These are phyloP conservation scores for Microplitis demolitor DNA, from an alignment of 1,140 invertebrate genomes.

Conservation along the genomic window DNA sequence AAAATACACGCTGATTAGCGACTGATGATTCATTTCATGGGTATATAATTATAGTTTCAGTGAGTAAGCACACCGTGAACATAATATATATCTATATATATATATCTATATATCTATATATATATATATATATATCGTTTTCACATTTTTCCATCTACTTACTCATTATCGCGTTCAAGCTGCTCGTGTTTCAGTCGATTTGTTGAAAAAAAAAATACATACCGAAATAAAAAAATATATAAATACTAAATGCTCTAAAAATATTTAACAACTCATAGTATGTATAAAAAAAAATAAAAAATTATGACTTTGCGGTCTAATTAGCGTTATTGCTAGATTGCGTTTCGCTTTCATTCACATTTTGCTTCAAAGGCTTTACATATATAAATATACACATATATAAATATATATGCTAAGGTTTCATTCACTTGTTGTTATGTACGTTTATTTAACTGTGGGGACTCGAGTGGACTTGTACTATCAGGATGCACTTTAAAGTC, in stretches of 20 bases:
- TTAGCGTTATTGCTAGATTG: slow-evolving; percentile 16
- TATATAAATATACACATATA: neutral
- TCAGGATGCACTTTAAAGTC: neutral
- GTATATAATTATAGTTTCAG: neutral
- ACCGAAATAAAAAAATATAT: neutral
- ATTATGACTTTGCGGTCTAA: slow-evolving; percentile 10
- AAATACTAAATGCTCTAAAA: neutral
- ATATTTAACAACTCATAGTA: too few relatives aligned
- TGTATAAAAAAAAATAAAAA: neutral
- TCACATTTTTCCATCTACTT: neutral
- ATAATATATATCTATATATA: neutral
- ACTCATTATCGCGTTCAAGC: neutral
- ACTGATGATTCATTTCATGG: neutral
- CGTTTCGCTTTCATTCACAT: slow-evolving; percentile 3
- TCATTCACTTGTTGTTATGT: neutral
- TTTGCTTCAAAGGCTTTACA: neutral
- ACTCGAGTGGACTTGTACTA: neutral
- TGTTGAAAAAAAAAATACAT: too few relatives aligned
- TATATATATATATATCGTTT: too few relatives aligned
- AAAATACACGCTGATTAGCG: neutral
- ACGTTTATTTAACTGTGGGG: neutral
- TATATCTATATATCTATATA: neutral
- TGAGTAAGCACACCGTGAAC: slow-evolving; percentile 5
- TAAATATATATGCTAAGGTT: neutral
- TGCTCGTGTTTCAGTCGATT: too few relatives aligned